phyloP scores from a whole-genome alignment of 2,113 vertebrate species.

The Megaceryle torquata region DNA sequence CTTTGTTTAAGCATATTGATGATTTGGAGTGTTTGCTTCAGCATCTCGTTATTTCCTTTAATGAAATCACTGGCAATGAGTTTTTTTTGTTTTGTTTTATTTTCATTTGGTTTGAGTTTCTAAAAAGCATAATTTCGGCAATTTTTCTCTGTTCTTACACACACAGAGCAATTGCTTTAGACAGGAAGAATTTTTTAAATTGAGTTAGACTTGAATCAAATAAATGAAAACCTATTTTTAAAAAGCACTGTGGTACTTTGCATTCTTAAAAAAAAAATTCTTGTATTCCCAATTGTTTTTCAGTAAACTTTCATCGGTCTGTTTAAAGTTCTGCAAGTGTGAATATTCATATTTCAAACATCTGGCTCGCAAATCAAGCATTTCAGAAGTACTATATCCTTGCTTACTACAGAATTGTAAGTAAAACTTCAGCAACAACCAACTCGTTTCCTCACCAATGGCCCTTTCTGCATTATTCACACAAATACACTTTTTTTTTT shows the following conservation, averaged over 20 bases:
- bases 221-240: constrained; percentile 67
- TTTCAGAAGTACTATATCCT: constrained; percentile 16
- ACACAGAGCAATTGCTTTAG: constrained; percentile 31
- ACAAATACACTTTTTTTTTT: background rate
- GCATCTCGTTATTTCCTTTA: background rate
- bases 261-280: constrained; percentile 57
- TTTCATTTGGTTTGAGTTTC: constrained; percentile 34
- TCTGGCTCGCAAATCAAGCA: constrained; percentile 74
- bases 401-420: constrained; percentile 33
- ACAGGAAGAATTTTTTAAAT: constrained; percentile 66
- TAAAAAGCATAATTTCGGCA: constrained; percentile 57
- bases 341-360: constrained; percentile 76
- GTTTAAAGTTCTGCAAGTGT: constrained; percentile 70
- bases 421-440: constrained; percentile 24
- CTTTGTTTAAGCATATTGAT: background rate
- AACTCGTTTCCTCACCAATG: constrained; percentile 25
- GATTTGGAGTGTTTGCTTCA: background rate
- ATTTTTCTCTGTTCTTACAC: constrained; percentile 33
- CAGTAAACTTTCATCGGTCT: constrained; percentile 67
- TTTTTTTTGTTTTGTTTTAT: background rate
- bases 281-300: constrained; percentile 61
- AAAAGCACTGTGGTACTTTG: constrained; percentile 34
- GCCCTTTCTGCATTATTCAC: background rate
- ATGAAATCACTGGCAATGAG: constrained; percentile 7
- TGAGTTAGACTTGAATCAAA: constrained; percentile 66